Evolutionary conservation across 2,113 vertebrate genomes (phyloP).

Genomic region (Gnathonemus echidnorhynchus): DNA sequence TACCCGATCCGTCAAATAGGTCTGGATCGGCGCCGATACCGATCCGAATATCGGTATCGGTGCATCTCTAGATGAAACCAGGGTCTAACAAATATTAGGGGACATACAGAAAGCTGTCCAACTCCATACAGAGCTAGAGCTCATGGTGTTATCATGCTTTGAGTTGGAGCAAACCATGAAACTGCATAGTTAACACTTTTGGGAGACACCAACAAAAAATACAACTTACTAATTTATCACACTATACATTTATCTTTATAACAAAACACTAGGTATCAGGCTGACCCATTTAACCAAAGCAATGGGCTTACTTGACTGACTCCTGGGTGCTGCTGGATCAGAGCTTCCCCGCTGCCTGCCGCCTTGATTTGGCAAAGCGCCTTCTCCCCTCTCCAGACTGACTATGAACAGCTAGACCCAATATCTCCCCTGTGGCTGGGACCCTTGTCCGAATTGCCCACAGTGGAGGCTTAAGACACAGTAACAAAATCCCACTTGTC

Average conservation of each 20-base stretch:
- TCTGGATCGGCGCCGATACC: too few relatives aligned
- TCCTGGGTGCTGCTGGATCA: not conserved
- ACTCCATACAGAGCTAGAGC: not conserved
- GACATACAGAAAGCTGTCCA: not conserved
- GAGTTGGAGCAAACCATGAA: conserved; percentile 15
- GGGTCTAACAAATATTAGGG: not conserved
- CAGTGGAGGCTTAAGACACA: not conserved
- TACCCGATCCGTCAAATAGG: too few relatives aligned
- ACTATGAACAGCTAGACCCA: conserved; percentile 53
- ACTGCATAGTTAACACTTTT: conserved; percentile 23
- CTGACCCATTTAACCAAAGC: not conserved
- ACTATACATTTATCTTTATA: not conserved
- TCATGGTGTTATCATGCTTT: not conserved
- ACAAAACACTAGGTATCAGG: not conserved
- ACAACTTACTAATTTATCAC: not conserved
- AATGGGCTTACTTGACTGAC: not conserved
- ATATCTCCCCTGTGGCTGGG: conserved; percentile 28
- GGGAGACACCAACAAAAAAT: not conserved
- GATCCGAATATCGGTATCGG: too few relatives aligned
- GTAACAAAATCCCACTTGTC: not conserved
- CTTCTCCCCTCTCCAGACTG: conserved; percentile 62
- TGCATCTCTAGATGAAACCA: not conserved
- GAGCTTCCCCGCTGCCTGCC: conserved; percentile 26
- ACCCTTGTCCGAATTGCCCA: not conserved
- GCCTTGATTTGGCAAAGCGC: conserved; percentile 43